Conservation (phyloP, 2,113 vertebrate species). For the Lamprotornis superbus region DNA sequence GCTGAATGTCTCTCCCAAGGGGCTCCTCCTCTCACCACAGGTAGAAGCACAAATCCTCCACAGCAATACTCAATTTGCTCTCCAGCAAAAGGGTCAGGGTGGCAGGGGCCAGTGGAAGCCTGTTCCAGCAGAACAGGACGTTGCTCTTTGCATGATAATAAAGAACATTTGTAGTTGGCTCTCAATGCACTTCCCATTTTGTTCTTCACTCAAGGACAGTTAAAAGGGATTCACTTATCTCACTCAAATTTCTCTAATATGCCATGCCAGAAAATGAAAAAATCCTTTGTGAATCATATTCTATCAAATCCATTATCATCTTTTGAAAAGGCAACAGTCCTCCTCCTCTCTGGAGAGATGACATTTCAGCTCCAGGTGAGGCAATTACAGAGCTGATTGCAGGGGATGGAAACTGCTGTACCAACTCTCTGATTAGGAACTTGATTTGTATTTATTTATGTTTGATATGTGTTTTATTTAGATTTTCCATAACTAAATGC, state of each 20-base stretch:
- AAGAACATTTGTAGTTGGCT: neutral
- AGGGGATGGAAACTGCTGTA: slow-evolving; percentile 30
- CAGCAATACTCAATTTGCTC: neutral
- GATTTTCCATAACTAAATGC: slow-evolving; percentile 15
- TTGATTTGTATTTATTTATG: slow-evolving; percentile 60
- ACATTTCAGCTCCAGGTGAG: slow-evolving; percentile 39
- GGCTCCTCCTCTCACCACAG: neutral
- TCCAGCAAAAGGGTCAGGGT: neutral
- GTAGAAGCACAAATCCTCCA: neutral
- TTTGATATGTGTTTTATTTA: slow-evolving; percentile 49
- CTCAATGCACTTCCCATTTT: neutral
- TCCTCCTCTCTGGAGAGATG: slow-evolving; percentile 23
- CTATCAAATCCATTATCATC: slow-evolving; percentile 18
- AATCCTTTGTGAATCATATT: neutral
- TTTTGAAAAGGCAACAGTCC: slow-evolving; percentile 28
- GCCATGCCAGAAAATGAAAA: neutral
- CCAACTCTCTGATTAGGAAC: slow-evolving; percentile 43
- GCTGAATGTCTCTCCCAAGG: neutral
- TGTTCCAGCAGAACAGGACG: neutral
- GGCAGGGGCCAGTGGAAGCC: neutral
- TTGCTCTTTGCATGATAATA: neutral
- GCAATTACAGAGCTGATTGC: slow-evolving; percentile 63
- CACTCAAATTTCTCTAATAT: neutral
- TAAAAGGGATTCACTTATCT: neutral
- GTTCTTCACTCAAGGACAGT: neutral